Base-by-base conservation (phyloP, 2,888 invertebrate genomes). In the Choreutis nemorana region DNA sequence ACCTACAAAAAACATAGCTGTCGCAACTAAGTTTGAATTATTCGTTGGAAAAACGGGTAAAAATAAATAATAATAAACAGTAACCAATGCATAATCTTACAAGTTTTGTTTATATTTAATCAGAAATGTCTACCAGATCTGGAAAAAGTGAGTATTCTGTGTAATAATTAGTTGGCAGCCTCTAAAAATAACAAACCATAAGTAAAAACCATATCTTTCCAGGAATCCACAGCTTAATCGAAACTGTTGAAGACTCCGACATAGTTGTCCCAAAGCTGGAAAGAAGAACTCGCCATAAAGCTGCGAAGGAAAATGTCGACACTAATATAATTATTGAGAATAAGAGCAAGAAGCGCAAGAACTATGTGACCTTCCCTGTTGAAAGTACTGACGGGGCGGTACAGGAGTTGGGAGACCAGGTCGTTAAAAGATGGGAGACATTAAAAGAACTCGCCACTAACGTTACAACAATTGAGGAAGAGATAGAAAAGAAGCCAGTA, bases 71-170 rank as follows among this genome's bases (percentile, higher is more conserved):
- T n/a, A n/a, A n/a, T n/a, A n/a, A 18, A 18, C 8, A 18, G 18
- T 18, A 18, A 18, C 6, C 18, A 18, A 8, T 18, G 18, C 18
- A 8, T 18, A 18, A 18, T 7, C 7, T 8, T 8, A 18, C 8
- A 18, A 18, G 7, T 1, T 18, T 21, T 21, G 22, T 21, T 21
- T 21, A 9, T 21, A n/a, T 21, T 10, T 9, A 21, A 21, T 21
- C 14, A 28, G 54, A 42, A 36, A 75, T 77, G 75, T 63, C 72
- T 35, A 77, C 75, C 3, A 61, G 75, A 50, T 73, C 75, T 30
- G 68, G 73, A 22, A 77, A 66, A 60, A 56, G 77, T 77, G 54
- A 64, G 70, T 63, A 33, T 15, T 27, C 16, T 16, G 16, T 16
- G 2, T 3, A 23, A 3, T n/a, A n/a, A n/a, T n/a, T n/a, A n/a